Base-by-base conservation (phyloP, 2,113 vertebrate genomes). In the Platysteira castanea region DNA sequence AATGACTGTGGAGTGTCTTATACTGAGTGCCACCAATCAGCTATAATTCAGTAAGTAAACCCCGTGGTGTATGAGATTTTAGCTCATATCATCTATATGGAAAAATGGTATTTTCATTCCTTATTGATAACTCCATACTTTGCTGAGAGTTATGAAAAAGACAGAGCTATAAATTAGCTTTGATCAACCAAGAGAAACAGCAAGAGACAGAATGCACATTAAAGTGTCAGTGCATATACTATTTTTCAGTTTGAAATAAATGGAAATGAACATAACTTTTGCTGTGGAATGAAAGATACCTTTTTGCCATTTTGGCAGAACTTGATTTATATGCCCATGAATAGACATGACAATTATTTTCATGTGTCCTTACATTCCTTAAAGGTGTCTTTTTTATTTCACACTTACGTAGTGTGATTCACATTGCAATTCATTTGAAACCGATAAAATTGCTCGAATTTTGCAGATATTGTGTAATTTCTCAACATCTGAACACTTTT, bases 191-290 rank as follows among this genome's bases (percentile, higher is more conserved):
- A 81, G 71, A 89, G 30, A 50, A 93, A 90, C 39, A 81, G 41
- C 11, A 89, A 42, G 41, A 77, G 89, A 90, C 47, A 95, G 79
- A 76, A 81, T 23, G 16, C 2, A 1, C 52, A 77, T 87, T 84
- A 89, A 93, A 33, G 39, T 92, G 50, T 77, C 70, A 84, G 37
- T 39, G 30, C 20, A 63, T 41, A 67, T 54, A 42, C 18, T 60
- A n/a, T 65, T 61, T 80, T 88, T 80, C 59, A 52, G 28, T 64
- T 56, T 76, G 63, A 90, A 96, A 88, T 77, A 90, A 96, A 81
- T 88, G 54, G 74, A 89, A 94, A 84, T 24, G 24, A 91, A 63
- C 2, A 26, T n/a, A 85, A 67, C 22, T 67, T 94, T 74, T 81
- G 16, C 60, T 70, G 28, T 11, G 5, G 33, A 86, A 54, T 80